These are phyloP conservation scores for Nesoenas mayeri DNA, from an alignment of 2,113 vertebrate genomes.

Conservation along the genomic window DNA sequence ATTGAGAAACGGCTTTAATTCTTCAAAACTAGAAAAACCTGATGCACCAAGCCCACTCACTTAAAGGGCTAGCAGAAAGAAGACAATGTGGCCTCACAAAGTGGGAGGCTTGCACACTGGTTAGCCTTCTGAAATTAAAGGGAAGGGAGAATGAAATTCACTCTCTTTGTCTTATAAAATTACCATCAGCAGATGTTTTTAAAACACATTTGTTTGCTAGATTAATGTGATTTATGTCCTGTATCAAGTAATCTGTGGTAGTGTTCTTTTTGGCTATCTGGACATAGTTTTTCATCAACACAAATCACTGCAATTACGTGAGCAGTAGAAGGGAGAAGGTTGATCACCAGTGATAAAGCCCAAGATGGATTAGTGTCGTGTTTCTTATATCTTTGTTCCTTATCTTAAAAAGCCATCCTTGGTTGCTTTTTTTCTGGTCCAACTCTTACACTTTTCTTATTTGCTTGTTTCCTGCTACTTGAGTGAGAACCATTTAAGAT, in stretches of 20 bases:
- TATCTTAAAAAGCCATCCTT: conserved; percentile 82
- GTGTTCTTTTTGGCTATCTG: conserved; percentile 79
- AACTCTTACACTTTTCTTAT: conserved; percentile 1
- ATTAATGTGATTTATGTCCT: neutral
- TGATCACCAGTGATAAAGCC: conserved; percentile 72
- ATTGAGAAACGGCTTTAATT: conserved; percentile 85
- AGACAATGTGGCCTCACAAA: conserved; percentile 65
- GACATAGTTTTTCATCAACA: conserved; percentile 82
- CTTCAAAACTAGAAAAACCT: conserved; percentile 83
- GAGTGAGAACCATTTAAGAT: conserved; percentile 1
- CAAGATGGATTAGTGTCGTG: conserved; percentile 72
- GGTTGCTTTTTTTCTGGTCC: conserved; percentile 73
- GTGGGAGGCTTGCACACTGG: neutral
- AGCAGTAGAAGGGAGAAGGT: conserved; percentile 67
- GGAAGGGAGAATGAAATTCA: conserved; percentile 22
- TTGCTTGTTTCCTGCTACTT: conserved; percentile 45
- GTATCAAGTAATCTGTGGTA: conserved; percentile 73
- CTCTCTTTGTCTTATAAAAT: conserved; percentile 19
- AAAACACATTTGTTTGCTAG: conserved; percentile 2
- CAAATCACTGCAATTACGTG: conserved; percentile 87
- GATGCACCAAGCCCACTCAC: conserved; percentile 67
- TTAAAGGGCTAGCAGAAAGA: conserved; percentile 65
- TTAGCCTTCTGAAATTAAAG: conserved; percentile 32
- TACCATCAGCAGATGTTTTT: neutral
- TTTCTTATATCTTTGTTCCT: conserved; percentile 81